phyloP scores from a whole-genome alignment of 2,797 vertebrate species.

The Esox masquinongy region DNA sequence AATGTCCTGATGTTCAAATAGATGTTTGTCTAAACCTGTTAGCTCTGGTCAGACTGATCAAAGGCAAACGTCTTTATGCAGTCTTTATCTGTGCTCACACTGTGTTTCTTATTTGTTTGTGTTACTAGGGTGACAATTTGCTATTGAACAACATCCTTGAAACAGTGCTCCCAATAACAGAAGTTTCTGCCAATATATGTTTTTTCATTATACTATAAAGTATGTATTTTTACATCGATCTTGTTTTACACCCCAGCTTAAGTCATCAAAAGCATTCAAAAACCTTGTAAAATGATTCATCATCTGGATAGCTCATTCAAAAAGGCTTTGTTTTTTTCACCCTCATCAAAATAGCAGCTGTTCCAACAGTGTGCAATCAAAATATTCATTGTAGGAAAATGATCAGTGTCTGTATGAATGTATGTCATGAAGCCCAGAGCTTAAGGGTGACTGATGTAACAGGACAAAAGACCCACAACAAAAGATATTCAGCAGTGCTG shows the following conservation, averaged over 20 bases:
- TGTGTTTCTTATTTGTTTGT: constrained; percentile 50
- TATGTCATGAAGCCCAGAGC: neutral
- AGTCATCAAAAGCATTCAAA: constrained; percentile 57
- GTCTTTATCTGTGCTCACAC: constrained; percentile 20
- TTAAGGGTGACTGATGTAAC: constrained; percentile 30
- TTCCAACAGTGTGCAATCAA: constrained; percentile 49
- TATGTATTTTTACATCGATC: constrained; percentile 28
- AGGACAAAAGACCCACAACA: constrained; percentile 21
- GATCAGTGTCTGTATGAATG: constrained; percentile 13
- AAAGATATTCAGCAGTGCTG: too few species aligned
- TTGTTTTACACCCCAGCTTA: constrained; percentile 30
- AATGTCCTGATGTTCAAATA: constrained; percentile 31
- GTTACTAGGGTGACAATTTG: constrained; percentile 45
- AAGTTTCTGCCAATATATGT: constrained; percentile 14
- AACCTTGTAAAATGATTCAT: constrained; percentile 60
- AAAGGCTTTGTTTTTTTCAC: constrained; percentile 51
- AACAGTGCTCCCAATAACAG: constrained; percentile 33
- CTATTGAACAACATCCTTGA: constrained; percentile 32
- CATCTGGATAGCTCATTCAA: constrained; percentile 47
- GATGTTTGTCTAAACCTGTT: constrained; percentile 35
- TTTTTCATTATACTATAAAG: constrained; percentile 26
- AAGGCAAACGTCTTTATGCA: constrained; percentile 29
- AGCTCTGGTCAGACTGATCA: constrained; percentile 40
- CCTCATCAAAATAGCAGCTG: constrained; percentile 59
- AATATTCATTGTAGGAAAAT: constrained; percentile 49